Evolutionary conservation across 2,888 invertebrate species (phyloP).

Genomic region (Peribatodes rhomboidaria): DNA sequence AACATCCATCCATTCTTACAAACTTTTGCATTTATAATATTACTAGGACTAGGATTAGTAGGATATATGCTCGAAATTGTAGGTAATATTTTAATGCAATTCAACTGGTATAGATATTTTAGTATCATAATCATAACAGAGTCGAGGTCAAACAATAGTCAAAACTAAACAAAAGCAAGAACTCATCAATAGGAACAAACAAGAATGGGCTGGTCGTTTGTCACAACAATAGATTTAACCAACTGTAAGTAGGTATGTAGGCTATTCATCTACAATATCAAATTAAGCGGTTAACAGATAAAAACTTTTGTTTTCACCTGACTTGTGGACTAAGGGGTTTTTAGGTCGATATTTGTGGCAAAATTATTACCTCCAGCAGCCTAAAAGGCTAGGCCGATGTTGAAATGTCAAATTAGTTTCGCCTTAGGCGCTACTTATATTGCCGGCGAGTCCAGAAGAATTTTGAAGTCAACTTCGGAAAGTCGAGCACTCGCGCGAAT

Average conservation of each 20-base stretch:
- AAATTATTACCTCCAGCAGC: too few species aligned
- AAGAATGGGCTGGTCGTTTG: constrained; percentile 3
- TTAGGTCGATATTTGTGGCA: too few species aligned
- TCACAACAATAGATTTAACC: constrained; percentile 1
- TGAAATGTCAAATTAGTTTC: too few species aligned
- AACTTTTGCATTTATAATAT: too few species aligned
- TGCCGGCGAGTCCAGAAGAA: too few species aligned
- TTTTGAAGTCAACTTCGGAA: too few species aligned
- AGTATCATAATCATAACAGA: constrained; percentile 2
- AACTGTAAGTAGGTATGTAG: not conserved
- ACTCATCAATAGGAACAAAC: constrained; percentile 5
- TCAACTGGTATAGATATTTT: constrained; percentile 3
- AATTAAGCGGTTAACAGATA: not conserved
- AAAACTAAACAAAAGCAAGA: constrained; percentile 43
- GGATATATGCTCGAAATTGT: not conserved
- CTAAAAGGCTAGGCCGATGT: not conserved
- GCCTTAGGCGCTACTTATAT: too few species aligned
- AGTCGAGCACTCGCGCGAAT: too few species aligned
- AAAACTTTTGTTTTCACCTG: not conserved
- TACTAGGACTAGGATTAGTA: too few species aligned
- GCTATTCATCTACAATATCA: not conserved
- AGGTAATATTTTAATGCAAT: not conserved
- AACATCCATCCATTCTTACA: too few species aligned
- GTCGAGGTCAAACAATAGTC: constrained; percentile 1
- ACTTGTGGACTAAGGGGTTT: too few species aligned